Percentiles rank a stretch among this genome's conserved stretches.
These are phyloP conservation scores for Benthosema pterotum DNA, from an alignment of 2,797 vertebrate genomes.

Conservation along the genomic window DNA sequence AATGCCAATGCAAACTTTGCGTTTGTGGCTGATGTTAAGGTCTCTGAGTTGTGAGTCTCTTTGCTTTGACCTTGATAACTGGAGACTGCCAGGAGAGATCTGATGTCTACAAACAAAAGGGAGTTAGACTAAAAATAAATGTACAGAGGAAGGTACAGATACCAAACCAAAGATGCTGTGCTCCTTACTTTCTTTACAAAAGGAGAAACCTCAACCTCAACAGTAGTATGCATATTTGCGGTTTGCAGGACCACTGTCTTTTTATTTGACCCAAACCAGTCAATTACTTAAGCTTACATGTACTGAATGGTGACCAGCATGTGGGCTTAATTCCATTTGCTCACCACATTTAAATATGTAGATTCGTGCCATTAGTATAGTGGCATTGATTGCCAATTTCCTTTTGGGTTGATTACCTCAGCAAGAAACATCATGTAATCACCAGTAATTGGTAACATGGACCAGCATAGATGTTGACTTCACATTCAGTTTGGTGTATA, in stretches of 20 bases:
- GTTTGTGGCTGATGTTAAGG: neutral
- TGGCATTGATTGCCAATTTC: slow-evolving; percentile 62
- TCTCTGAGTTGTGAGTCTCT: neutral
- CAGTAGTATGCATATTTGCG: neutral
- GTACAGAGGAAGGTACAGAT: neutral
- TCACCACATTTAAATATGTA: slow-evolving; percentile 45
- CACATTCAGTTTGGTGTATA: slow-evolving; percentile 16
- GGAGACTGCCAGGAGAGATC: neutral
- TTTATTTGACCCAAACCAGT: slow-evolving; percentile 12
- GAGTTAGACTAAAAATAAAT: slow-evolving; percentile 4
- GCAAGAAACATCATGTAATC: slow-evolving; percentile 55
- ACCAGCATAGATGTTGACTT: neutral
- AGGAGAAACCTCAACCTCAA: neutral
- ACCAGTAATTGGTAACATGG: slow-evolving; percentile 40
- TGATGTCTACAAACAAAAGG: neutral
- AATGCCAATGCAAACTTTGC: too few relatives aligned
- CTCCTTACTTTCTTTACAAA: neutral
- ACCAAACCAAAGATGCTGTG: neutral
- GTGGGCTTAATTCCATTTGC: slow-evolving; percentile 1
- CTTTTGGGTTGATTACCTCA: slow-evolving; percentile 61
- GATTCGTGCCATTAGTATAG: slow-evolving; percentile 36
- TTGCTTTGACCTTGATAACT: neutral
- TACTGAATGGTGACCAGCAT: slow-evolving; percentile 1
- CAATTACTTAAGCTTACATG: slow-evolving; percentile 15
- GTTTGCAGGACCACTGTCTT: slow-evolving; percentile 1